A percentile compares a stretch with the other conserved stretches of the same genome.
phyloP scores from a whole-genome alignment of 1,140 invertebrate species.

The Caligus rogercresseyi region DNA sequence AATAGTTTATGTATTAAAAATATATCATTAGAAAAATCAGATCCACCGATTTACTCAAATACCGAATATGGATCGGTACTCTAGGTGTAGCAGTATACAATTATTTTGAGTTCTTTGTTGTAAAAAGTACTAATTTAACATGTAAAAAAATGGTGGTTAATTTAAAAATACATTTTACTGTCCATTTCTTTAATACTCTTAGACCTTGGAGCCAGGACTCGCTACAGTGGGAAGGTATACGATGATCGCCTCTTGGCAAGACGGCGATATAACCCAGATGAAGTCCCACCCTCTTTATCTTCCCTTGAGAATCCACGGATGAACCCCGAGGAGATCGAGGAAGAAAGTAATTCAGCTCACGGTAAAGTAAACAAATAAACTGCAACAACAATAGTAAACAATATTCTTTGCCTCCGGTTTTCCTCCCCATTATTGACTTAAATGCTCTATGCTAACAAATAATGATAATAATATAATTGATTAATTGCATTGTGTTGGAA shows the following conservation, averaged over 20 bases:
- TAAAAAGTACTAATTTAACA: background rate
- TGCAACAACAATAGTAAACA: background rate
- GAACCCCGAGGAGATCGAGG: background rate
- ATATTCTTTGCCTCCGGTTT: background rate
- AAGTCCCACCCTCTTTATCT: background rate
- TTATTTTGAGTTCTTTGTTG: background rate
- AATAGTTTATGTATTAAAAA: no score
- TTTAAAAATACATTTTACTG: background rate
- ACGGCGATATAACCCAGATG: background rate
- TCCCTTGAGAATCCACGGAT: background rate
- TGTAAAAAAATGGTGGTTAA: background rate
- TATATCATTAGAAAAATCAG: no score
- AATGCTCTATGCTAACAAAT: background rate
- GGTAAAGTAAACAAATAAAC: background rate
- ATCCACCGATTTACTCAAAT: background rate
- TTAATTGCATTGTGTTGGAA: background rate
- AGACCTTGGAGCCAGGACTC: background rate
- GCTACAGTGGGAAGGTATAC: background rate
- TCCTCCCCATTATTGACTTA: background rate
- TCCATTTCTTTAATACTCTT: background rate
- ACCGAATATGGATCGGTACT: background rate
- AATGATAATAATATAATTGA: background rate
- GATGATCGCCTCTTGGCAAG: background rate
- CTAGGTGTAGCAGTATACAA: background rate
- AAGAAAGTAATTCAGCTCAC: background rate